These are phyloP conservation scores for Halotydeus destructor DNA, from an alignment of 1,140 invertebrate genomes.

Conservation along the genomic window DNA sequence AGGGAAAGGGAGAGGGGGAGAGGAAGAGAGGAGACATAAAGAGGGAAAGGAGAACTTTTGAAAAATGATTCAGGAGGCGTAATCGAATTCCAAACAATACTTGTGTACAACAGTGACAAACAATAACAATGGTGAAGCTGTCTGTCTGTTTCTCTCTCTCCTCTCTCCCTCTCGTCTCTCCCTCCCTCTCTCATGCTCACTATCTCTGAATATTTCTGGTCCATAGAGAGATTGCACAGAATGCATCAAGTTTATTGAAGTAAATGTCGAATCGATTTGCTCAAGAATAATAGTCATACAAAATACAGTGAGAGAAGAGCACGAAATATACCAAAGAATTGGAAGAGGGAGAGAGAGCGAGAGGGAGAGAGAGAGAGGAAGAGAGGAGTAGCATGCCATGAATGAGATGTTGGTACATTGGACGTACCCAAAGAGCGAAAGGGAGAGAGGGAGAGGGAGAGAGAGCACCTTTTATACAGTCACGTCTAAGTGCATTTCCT, in stretches of 20 bases:
- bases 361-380: conserved; percentile 3
- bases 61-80: too few species aligned
- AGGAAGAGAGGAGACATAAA: too few species aligned
- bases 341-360: neutral
- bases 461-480: too few species aligned
- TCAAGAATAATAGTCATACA: neutral
- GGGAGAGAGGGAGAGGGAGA: neutral
- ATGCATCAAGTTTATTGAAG: too few species aligned
- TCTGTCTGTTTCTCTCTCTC: neutral
- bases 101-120: neutral
- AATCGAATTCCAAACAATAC: too few species aligned
- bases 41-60: too few species aligned
- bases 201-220: neutral
- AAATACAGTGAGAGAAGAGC: conserved; percentile 2
- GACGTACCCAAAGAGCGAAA: neutral
- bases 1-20: too few species aligned
- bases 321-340: too few species aligned
- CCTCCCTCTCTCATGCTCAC: neutral
- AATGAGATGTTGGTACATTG: neutral
- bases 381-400: neutral
- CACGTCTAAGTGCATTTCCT: too few species aligned
- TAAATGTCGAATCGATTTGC: neutral
- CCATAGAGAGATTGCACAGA: too few species aligned
- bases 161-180: neutral
- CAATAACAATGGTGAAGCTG: neutral